Conservation (phyloP, 2,888 invertebrate species). For the Mythimna lalbum region DNA sequence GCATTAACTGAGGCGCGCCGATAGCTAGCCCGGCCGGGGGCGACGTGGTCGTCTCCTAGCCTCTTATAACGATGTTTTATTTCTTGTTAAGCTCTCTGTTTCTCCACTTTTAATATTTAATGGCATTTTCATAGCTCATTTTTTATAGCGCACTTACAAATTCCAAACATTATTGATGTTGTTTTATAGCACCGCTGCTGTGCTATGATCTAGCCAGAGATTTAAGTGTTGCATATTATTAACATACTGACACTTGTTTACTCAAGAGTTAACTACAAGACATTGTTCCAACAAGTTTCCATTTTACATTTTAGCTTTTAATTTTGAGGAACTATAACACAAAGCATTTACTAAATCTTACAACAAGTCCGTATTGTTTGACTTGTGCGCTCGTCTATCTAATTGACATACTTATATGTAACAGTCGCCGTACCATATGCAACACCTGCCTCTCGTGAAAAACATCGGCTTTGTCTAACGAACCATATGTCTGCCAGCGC, state of each 20-base stretch:
- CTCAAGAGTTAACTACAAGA: background rate
- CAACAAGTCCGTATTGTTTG: slow-evolving; percentile 8
- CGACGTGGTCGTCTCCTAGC: slow-evolving; percentile 84
- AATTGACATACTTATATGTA: slow-evolving; percentile 58
- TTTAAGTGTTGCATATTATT: slow-evolving; percentile 66
- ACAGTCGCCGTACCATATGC: slow-evolving; percentile 49
- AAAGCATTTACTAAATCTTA: background rate
- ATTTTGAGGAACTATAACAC: background rate
- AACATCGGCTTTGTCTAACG: slow-evolving; percentile 80
- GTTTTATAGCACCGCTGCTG: slow-evolving; percentile 72
- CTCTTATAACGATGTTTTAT: slow-evolving; percentile 90
- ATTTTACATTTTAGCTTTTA: background rate
- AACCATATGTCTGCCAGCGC: slow-evolving; percentile 84
- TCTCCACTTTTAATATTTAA: slow-evolving; percentile 91
- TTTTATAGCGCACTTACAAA: slow-evolving; percentile 89
- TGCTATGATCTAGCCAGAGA: slow-evolving; percentile 59
- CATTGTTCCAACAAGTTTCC: background rate
- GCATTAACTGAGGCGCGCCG: slow-evolving; percentile 90
- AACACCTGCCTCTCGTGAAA: slow-evolving; percentile 77
- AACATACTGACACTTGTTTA: slow-evolving; percentile 51
- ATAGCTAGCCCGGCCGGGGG: slow-evolving; percentile 88
- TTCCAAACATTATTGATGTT: slow-evolving; percentile 86
- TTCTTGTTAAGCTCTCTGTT: slow-evolving; percentile 91
- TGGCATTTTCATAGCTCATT: slow-evolving; percentile 89
- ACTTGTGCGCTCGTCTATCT: slow-evolving; percentile 36